These are phyloP conservation scores for Dendroctonus valens DNA, from an alignment of 1,140 invertebrate species.

Conservation along the genomic window DNA sequence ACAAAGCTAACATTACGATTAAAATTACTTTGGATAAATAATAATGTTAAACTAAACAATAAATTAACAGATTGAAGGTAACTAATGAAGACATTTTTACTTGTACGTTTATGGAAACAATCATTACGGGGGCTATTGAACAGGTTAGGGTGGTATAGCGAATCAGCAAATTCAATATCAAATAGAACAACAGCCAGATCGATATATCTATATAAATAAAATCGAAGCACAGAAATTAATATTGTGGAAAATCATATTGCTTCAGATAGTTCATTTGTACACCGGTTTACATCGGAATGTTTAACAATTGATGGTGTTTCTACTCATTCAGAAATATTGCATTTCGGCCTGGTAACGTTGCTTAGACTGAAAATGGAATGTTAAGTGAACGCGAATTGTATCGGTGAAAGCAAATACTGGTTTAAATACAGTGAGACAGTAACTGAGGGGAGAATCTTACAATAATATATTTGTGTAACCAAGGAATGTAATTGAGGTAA, in stretches of 20 bases:
- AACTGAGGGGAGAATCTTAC: not conserved
- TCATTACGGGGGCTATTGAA: conserved; percentile 10
- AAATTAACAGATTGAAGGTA: conserved; percentile 18
- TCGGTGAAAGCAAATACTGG: too few relatives aligned
- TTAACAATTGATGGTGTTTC: not conserved
- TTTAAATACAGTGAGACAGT: too few relatives aligned
- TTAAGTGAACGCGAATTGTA: too few relatives aligned
- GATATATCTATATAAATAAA: too few relatives aligned
- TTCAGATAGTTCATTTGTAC: conserved; percentile 26
- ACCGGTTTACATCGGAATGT: conserved; percentile 17
- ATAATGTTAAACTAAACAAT: conserved; percentile 17
- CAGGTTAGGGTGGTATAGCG: not conserved
- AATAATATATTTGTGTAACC: conserved; percentile 6
- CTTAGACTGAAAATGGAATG: too few relatives aligned
- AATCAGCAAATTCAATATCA: too few relatives aligned
- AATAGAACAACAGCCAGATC: too few relatives aligned
- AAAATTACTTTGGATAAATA: conserved; percentile 19
- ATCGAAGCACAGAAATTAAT: too few relatives aligned
- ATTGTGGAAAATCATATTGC: conserved; percentile 12
- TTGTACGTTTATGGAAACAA: conserved; percentile 4
- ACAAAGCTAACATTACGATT: conserved; percentile 4
- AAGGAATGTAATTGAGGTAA: conserved; percentile 38
- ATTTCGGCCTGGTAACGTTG: too few relatives aligned
- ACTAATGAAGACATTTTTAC: conserved; percentile 19
- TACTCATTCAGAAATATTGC: too few relatives aligned